A percentile compares a stretch with the other conserved stretches of the same genome.
These are phyloP conservation scores for Drosophila peninsularis DNA, from an alignment of 2,888 invertebrate genomes.

Conservation along the genomic window DNA sequence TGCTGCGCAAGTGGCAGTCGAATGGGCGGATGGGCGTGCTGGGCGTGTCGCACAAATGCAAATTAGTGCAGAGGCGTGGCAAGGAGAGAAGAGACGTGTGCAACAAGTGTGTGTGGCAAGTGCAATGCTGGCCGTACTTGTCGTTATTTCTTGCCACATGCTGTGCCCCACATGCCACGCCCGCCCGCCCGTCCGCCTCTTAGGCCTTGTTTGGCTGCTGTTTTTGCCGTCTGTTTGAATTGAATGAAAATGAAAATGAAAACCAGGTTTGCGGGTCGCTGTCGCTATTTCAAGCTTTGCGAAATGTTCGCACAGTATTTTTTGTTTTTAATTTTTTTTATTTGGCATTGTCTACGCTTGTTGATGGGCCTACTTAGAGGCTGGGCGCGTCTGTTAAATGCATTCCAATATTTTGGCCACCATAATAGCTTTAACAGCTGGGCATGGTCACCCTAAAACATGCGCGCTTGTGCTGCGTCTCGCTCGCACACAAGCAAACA, in stretches of 20 bases:
- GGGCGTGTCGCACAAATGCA: constrained; percentile 53
- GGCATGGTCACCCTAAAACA: constrained; percentile 57
- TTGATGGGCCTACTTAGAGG: constrained; percentile 39
- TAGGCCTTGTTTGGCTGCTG: constrained; percentile 54
- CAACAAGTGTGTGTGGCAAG: constrained; percentile 47
- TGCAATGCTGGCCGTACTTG: constrained; percentile 18
- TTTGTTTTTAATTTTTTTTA: constrained; percentile 7
- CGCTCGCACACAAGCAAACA: constrained; percentile 34
- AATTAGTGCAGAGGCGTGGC: constrained; percentile 55
- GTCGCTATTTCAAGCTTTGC: constrained; percentile 57
- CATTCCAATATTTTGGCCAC: constrained; percentile 46
- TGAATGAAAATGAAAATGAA: constrained; percentile 79
- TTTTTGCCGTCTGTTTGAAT: constrained; percentile 49
- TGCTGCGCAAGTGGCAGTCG: constrained; percentile 47
- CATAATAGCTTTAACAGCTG: constrained; percentile 51
- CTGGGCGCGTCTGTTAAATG: constrained; percentile 43
- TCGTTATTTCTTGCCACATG: constrained; percentile 67
- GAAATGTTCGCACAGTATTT: constrained; percentile 57
- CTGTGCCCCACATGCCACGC: constrained; percentile 32
- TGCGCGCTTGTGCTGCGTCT: constrained; percentile 27
- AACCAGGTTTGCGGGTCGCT: constrained; percentile 76
- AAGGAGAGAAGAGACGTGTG: constrained; percentile 9
- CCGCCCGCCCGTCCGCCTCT: neutral
- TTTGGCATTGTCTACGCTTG: constrained; percentile 10
- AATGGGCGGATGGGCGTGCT: constrained; percentile 43